Percentiles rank a stretch among this genome's conserved stretches.
phyloP scores from a whole-genome alignment of 2,888 invertebrate species.

The Spodoptera exigua region DNA sequence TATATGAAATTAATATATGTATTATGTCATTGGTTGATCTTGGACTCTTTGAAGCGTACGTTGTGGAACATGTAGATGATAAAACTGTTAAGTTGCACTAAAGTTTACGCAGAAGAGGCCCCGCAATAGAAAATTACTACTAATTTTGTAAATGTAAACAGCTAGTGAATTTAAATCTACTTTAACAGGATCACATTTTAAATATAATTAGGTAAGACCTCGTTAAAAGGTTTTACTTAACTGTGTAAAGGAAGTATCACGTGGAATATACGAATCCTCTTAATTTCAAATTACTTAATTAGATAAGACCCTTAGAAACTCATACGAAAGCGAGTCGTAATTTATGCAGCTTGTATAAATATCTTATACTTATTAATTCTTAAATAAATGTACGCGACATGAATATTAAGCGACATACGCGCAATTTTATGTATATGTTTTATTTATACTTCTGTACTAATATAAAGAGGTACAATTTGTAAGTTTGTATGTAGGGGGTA shows the following conservation, averaged over 20 bases:
- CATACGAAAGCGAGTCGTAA: slow-evolving; percentile 16
- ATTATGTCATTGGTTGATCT: too few relatives aligned
- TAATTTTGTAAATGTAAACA: background rate
- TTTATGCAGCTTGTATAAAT: slow-evolving; percentile 29
- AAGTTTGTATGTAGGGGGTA: too few relatives aligned
- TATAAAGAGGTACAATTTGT: too few relatives aligned
- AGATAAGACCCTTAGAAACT: slow-evolving; percentile 17
- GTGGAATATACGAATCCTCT: background rate
- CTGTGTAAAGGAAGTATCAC: background rate
- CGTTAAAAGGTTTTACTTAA: background rate
- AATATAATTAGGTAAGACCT: too few relatives aligned
- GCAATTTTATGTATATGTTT: background rate
- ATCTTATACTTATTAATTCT: slow-evolving; percentile 12
- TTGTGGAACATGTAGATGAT: slow-evolving; percentile 11
- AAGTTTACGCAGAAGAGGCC: too few relatives aligned
- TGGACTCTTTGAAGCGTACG: too few relatives aligned
- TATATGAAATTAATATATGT: too few relatives aligned
- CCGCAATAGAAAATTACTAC: too few relatives aligned
- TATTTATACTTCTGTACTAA: background rate
- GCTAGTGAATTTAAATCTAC: too few relatives aligned
- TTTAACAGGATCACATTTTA: too few relatives aligned
- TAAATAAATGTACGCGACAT: slow-evolving; percentile 29
- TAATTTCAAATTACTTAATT: slow-evolving; percentile 20
- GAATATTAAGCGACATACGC: slow-evolving; percentile 28
- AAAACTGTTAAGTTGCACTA: slow-evolving; percentile 34